phyloP scores from a whole-genome alignment of 1,140 invertebrate species.

The Bombus sibiricus region DNA sequence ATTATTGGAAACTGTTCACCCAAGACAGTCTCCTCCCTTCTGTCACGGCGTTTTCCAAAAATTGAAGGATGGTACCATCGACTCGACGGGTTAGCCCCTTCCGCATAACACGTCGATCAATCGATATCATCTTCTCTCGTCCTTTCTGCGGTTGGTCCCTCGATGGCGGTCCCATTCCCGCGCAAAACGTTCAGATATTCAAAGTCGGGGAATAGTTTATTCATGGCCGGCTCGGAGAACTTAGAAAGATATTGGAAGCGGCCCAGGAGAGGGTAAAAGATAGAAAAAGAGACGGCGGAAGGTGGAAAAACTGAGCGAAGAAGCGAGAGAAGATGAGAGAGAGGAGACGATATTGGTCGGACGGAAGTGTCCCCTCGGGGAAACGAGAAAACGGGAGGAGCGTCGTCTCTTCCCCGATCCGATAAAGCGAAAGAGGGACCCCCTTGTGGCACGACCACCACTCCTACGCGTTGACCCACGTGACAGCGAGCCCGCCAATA shows the following conservation, averaged over 20 bases:
- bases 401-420: constrained; percentile 76
- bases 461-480: constrained; percentile 71
- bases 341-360: constrained; percentile 80
- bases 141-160: constrained; percentile 73
- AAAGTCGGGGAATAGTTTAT: constrained; percentile 83
- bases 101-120: constrained; percentile 66
- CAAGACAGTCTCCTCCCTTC: background rate
- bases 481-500: constrained; percentile 81
- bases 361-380: constrained; percentile 82
- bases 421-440: constrained; percentile 79
- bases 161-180: constrained; percentile 76
- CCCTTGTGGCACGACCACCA: constrained; percentile 68
- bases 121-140: constrained; percentile 68
- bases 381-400: constrained; percentile 78
- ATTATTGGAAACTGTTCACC: too few relatives aligned
- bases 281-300: constrained; percentile 40
- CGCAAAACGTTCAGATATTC: constrained; percentile 81
- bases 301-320: background rate
- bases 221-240: constrained; percentile 81
- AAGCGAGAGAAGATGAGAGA: constrained; percentile 35
- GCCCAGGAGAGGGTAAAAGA: constrained; percentile 69
- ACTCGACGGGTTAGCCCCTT: constrained; percentile 18
- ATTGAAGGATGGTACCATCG: constrained; percentile 58
- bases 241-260: constrained; percentile 83
- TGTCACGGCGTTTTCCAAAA: constrained; percentile 55